Evolutionary conservation across 2,113 vertebrate species (phyloP).

Genomic region (Ifrita kowaldi): DNA sequence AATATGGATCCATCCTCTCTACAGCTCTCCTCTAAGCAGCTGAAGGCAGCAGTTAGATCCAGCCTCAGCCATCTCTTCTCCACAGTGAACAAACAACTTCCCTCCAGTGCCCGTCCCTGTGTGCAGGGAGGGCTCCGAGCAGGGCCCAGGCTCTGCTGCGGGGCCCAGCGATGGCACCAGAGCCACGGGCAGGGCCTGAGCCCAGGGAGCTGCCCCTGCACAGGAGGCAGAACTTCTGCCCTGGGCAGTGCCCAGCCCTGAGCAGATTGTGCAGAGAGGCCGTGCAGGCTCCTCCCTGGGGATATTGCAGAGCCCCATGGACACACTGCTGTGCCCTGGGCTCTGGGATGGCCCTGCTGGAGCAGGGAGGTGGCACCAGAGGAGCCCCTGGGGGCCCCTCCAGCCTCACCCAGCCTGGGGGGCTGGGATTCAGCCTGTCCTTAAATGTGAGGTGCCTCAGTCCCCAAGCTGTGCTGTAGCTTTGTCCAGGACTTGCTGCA

Average conservation of each 20-base stretch:
- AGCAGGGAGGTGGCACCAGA: neutral
- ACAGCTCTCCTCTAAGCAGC: neutral
- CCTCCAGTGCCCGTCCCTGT: neutral
- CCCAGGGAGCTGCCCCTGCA: neutral
- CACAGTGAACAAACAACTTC: neutral
- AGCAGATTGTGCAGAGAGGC: no score
- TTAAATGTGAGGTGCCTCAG: neutral
- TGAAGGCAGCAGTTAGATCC: neutral
- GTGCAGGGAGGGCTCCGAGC: neutral
- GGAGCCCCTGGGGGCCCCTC: neutral
- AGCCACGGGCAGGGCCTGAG: neutral
- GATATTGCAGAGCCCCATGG: neutral
- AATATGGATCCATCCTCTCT: neutral
- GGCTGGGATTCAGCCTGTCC: neutral
- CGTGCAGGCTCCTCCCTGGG: no score
- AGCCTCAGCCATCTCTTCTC: neutral
- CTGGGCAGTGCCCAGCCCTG: no score
- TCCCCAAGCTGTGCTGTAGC: neutral
- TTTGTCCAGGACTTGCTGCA: neutral
- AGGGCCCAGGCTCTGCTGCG: neutral
- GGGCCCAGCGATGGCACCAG: neutral
- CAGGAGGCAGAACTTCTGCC: no score
- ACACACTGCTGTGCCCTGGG: neutral
- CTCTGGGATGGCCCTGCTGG: neutral
- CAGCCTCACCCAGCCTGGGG: accelerated